These are phyloP conservation scores for Monoplex corrugatus DNA, from an alignment of 2,888 invertebrate species.

Conservation along the genomic window DNA sequence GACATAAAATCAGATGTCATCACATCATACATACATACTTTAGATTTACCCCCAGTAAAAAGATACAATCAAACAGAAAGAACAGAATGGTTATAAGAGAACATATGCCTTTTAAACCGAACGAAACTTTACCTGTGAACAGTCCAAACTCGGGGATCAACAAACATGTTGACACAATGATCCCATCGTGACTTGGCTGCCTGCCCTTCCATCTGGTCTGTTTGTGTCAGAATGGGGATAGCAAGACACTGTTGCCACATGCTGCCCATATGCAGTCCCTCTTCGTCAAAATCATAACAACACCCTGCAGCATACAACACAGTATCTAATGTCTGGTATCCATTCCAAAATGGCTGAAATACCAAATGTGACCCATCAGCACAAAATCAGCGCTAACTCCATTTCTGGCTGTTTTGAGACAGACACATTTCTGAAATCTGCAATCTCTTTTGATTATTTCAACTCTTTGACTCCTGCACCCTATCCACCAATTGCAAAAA, in stretches of 20 bases:
- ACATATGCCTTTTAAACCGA: not conserved
- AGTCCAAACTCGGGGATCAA: constrained; percentile 29
- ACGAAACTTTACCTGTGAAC: constrained; percentile 18
- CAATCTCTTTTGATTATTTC: no score
- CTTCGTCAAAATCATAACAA: constrained; percentile 90
- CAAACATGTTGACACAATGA: not conserved
- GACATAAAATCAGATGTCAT: no score
- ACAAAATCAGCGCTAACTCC: not conserved
- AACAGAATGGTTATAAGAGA: not conserved
- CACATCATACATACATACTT: no score
- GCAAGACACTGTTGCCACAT: constrained; percentile 51
- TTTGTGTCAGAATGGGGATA: constrained; percentile 18
- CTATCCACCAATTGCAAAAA: no score
- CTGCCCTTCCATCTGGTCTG: not conserved
- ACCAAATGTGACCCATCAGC: not conserved
- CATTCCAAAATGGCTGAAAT: not conserved
- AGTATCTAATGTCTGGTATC: not conserved
- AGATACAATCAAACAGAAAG: not conserved
- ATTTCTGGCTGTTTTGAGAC: not conserved
- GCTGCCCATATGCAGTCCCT: constrained; percentile 43
- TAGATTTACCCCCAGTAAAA: no score
- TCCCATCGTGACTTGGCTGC: constrained; percentile 26
- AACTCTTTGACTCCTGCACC: no score
- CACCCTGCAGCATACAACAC: constrained; percentile 81
- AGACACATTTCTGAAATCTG: not conserved